Conservation (phyloP, 2,888 invertebrate species). For the Ptychoptera albimana region DNA sequence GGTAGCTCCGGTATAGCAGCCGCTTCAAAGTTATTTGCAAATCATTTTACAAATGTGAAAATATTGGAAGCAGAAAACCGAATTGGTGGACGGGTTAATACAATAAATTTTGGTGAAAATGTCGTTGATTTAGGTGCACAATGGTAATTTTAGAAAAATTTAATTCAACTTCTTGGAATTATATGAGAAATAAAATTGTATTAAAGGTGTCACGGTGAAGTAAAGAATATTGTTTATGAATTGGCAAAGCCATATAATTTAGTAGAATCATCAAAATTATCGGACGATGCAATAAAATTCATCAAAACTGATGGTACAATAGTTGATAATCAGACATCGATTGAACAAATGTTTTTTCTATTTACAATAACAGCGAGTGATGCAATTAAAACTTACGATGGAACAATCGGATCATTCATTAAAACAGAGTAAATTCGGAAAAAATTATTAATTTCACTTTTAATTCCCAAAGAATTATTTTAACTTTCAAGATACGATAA, state of each 20-base stretch:
- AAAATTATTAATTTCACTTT: neutral
- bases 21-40: slow-evolving; percentile 24
- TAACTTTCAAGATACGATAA: too few relatives aligned
- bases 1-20: slow-evolving; percentile 16
- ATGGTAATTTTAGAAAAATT: slow-evolving; percentile 34
- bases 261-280: too few relatives aligned
- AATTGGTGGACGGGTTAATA: slow-evolving; percentile 38
- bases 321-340: too few relatives aligned
- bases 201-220: slow-evolving; percentile 45
- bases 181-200: neutral
- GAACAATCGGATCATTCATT: slow-evolving; percentile 8
- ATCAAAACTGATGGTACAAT: too few relatives aligned
- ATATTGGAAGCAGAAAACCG: slow-evolving; percentile 40
- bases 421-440: slow-evolving; percentile 3
- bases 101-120: slow-evolving; percentile 23
- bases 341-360: too few relatives aligned
- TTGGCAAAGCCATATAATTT: slow-evolving; percentile 25
- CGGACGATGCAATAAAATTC: too few relatives aligned
- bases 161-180: neutral
- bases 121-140: slow-evolving; percentile 55
- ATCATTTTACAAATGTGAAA: slow-evolving; percentile 28
- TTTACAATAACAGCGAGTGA: slow-evolving; percentile 6
- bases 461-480: neutral
- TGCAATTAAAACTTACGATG: slow-evolving; percentile 12
- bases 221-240: slow-evolving; percentile 38